Percentiles rank a stretch among this genome's conserved stretches.
Conservation (phyloP, 2,888 invertebrate species). For the Heliconius sara region DNA sequence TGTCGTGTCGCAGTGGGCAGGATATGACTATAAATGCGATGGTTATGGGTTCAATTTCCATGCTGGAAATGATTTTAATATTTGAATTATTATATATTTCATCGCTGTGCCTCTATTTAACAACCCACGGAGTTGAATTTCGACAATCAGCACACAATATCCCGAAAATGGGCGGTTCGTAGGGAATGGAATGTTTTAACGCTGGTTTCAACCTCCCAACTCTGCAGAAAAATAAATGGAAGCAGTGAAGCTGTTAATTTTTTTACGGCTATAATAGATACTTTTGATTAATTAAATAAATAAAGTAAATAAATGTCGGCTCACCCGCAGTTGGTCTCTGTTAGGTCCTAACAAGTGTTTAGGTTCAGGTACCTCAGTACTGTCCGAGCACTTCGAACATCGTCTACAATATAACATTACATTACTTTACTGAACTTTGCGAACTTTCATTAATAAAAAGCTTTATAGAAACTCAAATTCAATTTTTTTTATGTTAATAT, state of each 20-base stretch:
- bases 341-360: conserved; percentile 87
- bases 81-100: too few species aligned
- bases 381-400: conserved; percentile 69
- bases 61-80: background rate
- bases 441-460: too few species aligned
- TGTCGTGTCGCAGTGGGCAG: too few species aligned
- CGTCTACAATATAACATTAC: conserved; percentile 52
- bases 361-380: conserved; percentile 64
- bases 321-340: conserved; percentile 87
- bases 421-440: too few species aligned
- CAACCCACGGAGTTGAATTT: background rate
- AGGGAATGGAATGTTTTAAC: background rate
- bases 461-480: too few species aligned
- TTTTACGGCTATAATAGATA: too few species aligned
- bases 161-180: too few species aligned
- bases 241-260: too few species aligned
- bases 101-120: background rate
- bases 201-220: background rate
- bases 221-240: too few species aligned
- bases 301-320: background rate
- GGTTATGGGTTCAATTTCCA: background rate
- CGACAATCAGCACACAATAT: background rate
- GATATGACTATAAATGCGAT: background rate
- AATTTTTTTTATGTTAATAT: too few species aligned
- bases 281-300: background rate